These are phyloP conservation scores for Gambusia holbrooki DNA, from an alignment of 2,113 vertebrate species.

Conservation along the genomic window DNA sequence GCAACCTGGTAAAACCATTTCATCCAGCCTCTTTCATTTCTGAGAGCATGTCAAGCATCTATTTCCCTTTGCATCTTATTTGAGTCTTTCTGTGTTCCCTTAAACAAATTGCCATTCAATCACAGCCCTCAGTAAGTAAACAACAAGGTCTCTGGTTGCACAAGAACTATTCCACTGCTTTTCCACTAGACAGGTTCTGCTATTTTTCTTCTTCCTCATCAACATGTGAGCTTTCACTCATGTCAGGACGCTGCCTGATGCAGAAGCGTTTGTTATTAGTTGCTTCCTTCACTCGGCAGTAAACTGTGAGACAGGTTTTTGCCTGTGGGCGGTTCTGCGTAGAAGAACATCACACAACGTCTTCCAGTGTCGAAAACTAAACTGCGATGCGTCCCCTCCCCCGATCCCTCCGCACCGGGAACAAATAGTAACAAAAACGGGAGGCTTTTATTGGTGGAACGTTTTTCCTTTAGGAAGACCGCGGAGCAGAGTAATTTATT, in stretches of 20 bases:
- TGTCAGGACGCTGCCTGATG: conserved; percentile 22
- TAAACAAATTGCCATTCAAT: conserved; percentile 39
- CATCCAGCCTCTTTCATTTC: conserved; percentile 11
- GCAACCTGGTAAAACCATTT: conserved; percentile 29
- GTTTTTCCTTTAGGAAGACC: conserved; percentile 43
- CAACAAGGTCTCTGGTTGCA: conserved; percentile 11
- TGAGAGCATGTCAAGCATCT: conserved; percentile 17
- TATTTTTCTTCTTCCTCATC: neutral
- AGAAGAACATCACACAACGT: conserved; percentile 29
- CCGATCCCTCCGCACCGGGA: conserved; percentile 2
- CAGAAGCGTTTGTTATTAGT: conserved; percentile 49
- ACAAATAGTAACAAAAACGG: conserved; percentile 48
- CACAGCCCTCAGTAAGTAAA: conserved; percentile 1
- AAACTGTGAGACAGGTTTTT: conserved; percentile 18
- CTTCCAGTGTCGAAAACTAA: conserved; percentile 32
- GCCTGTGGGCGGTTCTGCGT: conserved; percentile 37
- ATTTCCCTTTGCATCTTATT: conserved; percentile 19
- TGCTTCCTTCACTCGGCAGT: conserved; percentile 44
- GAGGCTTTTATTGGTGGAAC: neutral
- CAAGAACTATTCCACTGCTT: conserved; percentile 1
- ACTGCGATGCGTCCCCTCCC: conserved; percentile 17
- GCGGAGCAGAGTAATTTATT: conserved; percentile 53
- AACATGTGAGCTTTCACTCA: conserved; percentile 15
- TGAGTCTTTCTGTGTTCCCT: conserved; percentile 7
- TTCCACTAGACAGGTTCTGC: conserved; percentile 16